Percentiles rank a stretch among this genome's conserved stretches.
These are phyloP conservation scores for Malacoraja senta DNA, from an alignment of 2,797 vertebrate genomes.

Conservation along the genomic window DNA sequence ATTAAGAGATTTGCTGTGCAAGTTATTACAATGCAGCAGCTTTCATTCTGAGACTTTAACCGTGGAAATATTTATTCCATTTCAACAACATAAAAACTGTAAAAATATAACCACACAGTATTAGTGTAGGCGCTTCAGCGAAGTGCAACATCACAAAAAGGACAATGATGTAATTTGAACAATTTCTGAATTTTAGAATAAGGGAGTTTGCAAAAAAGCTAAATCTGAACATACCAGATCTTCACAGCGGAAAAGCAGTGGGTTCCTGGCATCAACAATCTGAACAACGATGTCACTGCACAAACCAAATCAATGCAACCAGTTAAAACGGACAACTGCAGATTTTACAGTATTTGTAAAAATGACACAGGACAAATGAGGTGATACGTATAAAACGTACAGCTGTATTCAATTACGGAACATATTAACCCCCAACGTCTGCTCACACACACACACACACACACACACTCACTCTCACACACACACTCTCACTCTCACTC, in stretches of 20 bases:
- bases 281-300: constrained; percentile 86
- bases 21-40: not conserved
- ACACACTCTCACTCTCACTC: not conserved
- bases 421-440: not conserved
- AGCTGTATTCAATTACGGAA: not conserved
- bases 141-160: not conserved
- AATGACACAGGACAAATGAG: not conserved
- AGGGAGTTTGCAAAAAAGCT: not conserved
- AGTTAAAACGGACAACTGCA: not conserved
- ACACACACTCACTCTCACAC: too few species aligned
- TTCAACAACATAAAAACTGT: not conserved
- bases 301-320: constrained; percentile 21
- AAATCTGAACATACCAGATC: constrained; percentile 74
- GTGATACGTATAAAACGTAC: not conserved
- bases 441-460: not conserved
- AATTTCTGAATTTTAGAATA: not conserved
- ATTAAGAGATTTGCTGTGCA: too few species aligned
- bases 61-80: not conserved
- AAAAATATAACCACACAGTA: not conserved
- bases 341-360: not conserved
- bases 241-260: constrained; percentile 82
- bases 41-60: not conserved
- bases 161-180: not conserved
- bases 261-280: constrained; percentile 92
- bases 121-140: not conserved